Conservation (phyloP, 2,888 invertebrate genomes). For the Anorthoa munda region DNA sequence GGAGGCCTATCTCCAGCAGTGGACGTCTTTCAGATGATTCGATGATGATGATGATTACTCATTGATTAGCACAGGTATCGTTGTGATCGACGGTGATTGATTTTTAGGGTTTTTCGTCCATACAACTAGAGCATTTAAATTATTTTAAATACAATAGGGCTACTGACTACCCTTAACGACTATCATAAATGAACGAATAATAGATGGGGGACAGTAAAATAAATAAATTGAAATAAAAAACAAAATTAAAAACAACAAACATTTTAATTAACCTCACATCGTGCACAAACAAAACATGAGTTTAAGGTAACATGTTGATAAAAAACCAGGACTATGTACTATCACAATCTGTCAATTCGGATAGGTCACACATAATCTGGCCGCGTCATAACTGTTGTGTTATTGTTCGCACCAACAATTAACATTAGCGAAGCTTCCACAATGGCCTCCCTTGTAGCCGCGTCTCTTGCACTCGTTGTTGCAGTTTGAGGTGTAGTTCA, state of each 20-base stretch:
- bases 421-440: conserved; percentile 63
- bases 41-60: no score
- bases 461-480: conserved; percentile 67
- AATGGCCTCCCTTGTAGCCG: conserved; percentile 66
- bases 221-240: not conserved
- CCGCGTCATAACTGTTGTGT: not conserved
- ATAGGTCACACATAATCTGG: not conserved
- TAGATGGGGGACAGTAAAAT: not conserved
- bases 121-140: no score
- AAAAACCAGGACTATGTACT: not conserved
- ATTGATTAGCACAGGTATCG: not conserved
- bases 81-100: no score
- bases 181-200: not conserved
- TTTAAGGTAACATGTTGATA: not conserved
- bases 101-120: no score
- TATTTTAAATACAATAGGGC: no score
- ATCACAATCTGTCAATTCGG: not conserved
- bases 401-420: conserved; percentile 53
- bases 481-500: conserved; percentile 69
- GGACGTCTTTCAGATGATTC: no score
- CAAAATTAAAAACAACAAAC: not conserved
- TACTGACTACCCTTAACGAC: not conserved
- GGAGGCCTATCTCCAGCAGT: no score
- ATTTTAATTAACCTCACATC: conserved; percentile 9
- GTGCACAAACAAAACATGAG: not conserved